Conservation (phyloP, 2,888 invertebrate genomes). For the Seladonia tumulorum region DNA sequence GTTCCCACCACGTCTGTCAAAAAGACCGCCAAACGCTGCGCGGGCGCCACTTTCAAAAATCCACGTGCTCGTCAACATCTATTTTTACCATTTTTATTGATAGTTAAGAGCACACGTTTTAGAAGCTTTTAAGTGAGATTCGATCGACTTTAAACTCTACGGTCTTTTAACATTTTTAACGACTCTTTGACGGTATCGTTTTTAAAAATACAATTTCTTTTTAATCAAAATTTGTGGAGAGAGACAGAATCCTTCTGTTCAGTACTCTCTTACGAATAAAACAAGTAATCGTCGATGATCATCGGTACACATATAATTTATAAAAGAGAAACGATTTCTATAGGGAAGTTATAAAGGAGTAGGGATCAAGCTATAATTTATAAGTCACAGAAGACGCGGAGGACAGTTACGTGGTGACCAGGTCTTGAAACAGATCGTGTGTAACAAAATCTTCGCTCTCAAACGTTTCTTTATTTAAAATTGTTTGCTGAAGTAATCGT, state of each 20-base stretch:
- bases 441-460: background rate
- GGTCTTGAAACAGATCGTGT: slow-evolving; percentile 8
- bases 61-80: background rate
- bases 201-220: background rate
- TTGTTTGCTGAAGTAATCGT: background rate
- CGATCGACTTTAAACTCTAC: background rate
- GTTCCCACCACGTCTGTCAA: slow-evolving; percentile 26
- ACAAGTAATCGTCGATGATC: background rate
- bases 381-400: slow-evolving; percentile 32
- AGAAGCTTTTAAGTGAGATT: background rate
- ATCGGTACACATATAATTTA: background rate
- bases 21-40: slow-evolving; percentile 41
- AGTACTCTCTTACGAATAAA: background rate
- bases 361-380: slow-evolving; percentile 49
- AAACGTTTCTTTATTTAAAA: background rate
- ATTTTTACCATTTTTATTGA: background rate
- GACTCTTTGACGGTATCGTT: background rate
- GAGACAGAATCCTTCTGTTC: background rate
- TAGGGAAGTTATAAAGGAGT: slow-evolving; percentile 25
- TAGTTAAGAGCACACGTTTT: background rate
- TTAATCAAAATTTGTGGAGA: background rate
- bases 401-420: slow-evolving; percentile 47
- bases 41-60: background rate
- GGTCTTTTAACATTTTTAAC: background rate
- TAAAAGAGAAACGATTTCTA: slow-evolving; percentile 16